These are phyloP conservation scores for Neogale vison DNA, from an alignment of 2,113 vertebrate genomes.

Conservation along the genomic window DNA sequence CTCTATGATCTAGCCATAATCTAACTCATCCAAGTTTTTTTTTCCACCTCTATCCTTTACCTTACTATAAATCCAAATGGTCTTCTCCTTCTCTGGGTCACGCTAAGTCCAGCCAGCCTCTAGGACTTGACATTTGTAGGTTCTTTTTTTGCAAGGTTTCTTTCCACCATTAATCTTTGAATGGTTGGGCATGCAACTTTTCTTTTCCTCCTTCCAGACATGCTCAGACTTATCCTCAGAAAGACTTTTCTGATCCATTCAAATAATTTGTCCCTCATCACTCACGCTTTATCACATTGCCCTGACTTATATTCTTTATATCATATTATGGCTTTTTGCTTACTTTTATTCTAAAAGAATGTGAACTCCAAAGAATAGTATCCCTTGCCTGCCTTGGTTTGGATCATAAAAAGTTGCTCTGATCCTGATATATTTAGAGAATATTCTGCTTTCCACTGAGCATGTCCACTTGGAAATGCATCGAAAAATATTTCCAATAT, in stretches of 20 bases:
- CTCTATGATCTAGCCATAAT: background rate
- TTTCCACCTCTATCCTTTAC: background rate
- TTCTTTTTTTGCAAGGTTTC: accelerated
- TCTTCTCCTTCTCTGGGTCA: background rate
- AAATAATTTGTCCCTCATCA: background rate
- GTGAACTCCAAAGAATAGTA: background rate
- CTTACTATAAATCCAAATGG: background rate
- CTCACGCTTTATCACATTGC: background rate
- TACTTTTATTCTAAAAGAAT: background rate
- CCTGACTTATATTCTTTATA: background rate
- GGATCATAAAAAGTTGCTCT: background rate
- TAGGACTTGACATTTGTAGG: background rate
- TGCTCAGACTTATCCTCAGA: background rate
- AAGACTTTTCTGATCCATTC: background rate
- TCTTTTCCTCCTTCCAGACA: background rate
- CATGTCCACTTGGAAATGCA: background rate
- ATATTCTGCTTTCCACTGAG: background rate
- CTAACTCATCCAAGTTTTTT: background rate
- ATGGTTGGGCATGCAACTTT: background rate
- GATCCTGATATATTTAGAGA: background rate
- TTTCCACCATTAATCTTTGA: background rate
- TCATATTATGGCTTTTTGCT: background rate
- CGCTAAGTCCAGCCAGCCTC: background rate
- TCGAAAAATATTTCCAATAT: background rate
- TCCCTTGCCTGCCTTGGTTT: background rate